Evolutionary conservation across 1,140 invertebrate genomes (phyloP).

Genomic region (Cydia splendana): DNA sequence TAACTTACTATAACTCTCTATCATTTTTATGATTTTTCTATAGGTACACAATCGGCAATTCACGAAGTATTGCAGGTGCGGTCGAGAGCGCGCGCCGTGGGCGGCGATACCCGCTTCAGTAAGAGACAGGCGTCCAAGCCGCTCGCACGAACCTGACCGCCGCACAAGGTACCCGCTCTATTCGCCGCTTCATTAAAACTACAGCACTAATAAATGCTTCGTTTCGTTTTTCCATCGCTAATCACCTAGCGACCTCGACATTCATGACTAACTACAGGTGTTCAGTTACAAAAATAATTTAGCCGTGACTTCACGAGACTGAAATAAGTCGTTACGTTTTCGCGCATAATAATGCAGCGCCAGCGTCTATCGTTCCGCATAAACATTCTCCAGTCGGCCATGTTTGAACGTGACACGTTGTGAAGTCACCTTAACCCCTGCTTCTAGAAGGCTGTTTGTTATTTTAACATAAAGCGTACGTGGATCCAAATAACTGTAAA

Average conservation of each 20-base stretch:
- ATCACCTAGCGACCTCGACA: constrained; percentile 64
- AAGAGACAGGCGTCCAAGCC: constrained; percentile 67
- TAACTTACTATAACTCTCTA: too few relatives aligned
- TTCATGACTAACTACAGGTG: constrained; percentile 69
- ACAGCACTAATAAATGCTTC: constrained; percentile 72
- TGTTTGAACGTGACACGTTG: not conserved
- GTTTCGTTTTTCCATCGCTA: constrained; percentile 62
- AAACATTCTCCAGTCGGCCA: not conserved
- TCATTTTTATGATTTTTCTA: not conserved
- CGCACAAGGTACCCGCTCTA: constrained; percentile 69
- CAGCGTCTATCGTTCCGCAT: constrained; percentile 34
- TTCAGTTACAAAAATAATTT: constrained; percentile 70
- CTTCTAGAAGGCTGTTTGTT: not conserved
- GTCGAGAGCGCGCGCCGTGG: constrained; percentile 53
- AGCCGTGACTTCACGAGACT: constrained; percentile 68
- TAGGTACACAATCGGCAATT: constrained; percentile 41
- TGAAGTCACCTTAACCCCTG: not conserved
- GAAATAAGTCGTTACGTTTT: constrained; percentile 65
- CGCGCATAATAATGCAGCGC: constrained; percentile 47
- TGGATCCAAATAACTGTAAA: not conserved
- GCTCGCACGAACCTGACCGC: constrained; percentile 75
- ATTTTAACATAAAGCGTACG: not conserved
- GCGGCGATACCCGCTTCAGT: constrained; percentile 65
- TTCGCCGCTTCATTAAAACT: constrained; percentile 65
- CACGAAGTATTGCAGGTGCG: constrained; percentile 67